phyloP scores from a whole-genome alignment of 2,888 invertebrate genomes.

The Reticulitermes lucifugus region DNA sequence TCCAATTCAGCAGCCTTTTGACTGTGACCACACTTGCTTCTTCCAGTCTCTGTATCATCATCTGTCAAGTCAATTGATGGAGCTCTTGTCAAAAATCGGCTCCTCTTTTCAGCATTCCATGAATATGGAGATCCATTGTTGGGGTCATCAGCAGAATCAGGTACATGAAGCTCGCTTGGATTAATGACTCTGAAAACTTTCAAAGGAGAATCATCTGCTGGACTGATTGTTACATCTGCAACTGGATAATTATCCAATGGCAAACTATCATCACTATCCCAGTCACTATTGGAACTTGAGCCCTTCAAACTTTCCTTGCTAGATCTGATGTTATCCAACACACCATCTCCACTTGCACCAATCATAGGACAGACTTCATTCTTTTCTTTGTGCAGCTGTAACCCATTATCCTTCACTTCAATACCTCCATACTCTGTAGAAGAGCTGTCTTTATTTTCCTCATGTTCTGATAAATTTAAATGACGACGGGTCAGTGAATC shows the following conservation, averaged over 20 bases:
- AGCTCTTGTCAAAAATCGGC: slow-evolving; percentile 49
- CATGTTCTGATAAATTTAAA: slow-evolving; percentile 7
- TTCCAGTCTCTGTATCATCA: slow-evolving; percentile 47
- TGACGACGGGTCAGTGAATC: slow-evolving; percentile 15
- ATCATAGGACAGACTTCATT: not conserved
- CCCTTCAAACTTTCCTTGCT: slow-evolving; percentile 25
- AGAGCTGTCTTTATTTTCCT: slow-evolving; percentile 34
- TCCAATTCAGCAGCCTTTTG: slow-evolving; percentile 24
- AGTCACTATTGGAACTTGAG: slow-evolving; percentile 52
- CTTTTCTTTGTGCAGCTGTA: slow-evolving; percentile 12
- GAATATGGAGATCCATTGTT: slow-evolving; percentile 5
- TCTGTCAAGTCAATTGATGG: slow-evolving; percentile 53
- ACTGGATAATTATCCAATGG: slow-evolving; percentile 51
- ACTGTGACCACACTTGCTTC: slow-evolving; percentile 35
- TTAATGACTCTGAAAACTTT: slow-evolving; percentile 31
- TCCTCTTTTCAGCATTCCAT: slow-evolving; percentile 43
- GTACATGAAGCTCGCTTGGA: slow-evolving; percentile 34
- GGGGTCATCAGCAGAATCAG: slow-evolving; percentile 13
- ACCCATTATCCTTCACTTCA: slow-evolving; percentile 23
- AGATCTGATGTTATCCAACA: not conserved
- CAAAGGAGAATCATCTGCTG: slow-evolving; percentile 45
- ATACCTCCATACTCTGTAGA: slow-evolving; percentile 44
- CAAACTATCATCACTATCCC: slow-evolving; percentile 55
- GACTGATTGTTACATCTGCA: slow-evolving; percentile 32
- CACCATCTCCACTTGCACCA: slow-evolving; percentile 13